Evolutionary conservation across 2,888 invertebrate species (phyloP).

Genomic region (Nomada fabriciana): DNA sequence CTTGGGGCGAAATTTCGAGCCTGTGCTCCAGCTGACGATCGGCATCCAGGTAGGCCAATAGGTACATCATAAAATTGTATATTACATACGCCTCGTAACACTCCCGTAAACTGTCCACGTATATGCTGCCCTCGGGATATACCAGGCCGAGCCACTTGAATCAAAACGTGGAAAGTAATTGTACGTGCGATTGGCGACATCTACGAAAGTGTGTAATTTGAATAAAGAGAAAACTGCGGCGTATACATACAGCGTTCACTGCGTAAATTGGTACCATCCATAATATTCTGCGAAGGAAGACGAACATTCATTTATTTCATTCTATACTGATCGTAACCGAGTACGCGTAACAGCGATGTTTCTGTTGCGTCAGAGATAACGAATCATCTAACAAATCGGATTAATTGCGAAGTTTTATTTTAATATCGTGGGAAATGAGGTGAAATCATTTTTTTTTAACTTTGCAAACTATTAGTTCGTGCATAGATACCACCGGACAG

Average conservation of each 20-base stretch:
- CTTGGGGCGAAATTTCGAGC: conserved; percentile 93
- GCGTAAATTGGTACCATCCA: conserved; percentile 99
- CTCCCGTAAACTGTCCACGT: conserved; percentile 96
- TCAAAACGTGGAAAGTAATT: neutral
- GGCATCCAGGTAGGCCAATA: conserved; percentile 95
- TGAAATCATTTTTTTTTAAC: too few species aligned
- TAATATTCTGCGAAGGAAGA: conserved; percentile 88
- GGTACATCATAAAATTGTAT: conserved; percentile 98
- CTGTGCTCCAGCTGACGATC: conserved; percentile 94
- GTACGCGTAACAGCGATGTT: neutral
- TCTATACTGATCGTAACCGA: neutral
- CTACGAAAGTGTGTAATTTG: neutral
- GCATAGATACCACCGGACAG: neutral
- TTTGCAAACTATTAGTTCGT: neutral
- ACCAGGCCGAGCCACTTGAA: conserved; percentile 93
- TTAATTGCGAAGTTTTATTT: too few species aligned
- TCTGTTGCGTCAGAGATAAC: too few species aligned
- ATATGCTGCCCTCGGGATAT: conserved; percentile 95
- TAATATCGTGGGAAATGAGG: too few species aligned
- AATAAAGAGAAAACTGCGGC: neutral
- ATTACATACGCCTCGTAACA: conserved; percentile 99
- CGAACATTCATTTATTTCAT: neutral
- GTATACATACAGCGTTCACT: conserved; percentile 92
- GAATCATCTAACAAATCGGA: too few species aligned
- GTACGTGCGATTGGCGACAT: too few species aligned